Conservation (phyloP, 2,797 vertebrate species). For the Apodemus agrarius region DNA sequence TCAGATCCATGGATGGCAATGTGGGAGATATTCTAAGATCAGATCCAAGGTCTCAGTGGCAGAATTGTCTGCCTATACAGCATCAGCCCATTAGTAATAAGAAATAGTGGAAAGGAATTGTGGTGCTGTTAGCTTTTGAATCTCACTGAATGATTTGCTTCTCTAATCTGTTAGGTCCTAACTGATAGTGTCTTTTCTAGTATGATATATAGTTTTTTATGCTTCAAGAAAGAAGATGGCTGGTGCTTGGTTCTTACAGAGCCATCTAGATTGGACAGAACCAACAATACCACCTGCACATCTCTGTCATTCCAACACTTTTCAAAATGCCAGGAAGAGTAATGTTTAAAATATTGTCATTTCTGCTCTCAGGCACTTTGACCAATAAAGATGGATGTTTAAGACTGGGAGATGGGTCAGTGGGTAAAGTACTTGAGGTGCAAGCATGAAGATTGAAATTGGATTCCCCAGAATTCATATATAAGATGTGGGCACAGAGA, state of each 20-base stretch:
- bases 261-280: not conserved
- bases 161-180: not conserved
- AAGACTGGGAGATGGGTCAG: not conserved
- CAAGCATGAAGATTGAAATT: not conserved
- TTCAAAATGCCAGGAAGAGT: not conserved
- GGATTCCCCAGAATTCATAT: not conserved
- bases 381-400: not conserved
- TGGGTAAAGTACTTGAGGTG: not conserved
- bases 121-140: not conserved
- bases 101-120: not conserved
- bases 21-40: not conserved
- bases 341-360: not conserved
- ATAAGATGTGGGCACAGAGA: not conserved
- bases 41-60: not conserved
- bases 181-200: not conserved
- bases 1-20: not conserved
- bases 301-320: not conserved
- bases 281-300: not conserved
- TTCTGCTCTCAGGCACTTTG: not conserved
- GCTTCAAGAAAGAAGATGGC: not conserved
- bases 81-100: not conserved
- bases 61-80: not conserved
- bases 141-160: not conserved
- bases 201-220: not conserved
- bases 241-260: not conserved